Conservation (phyloP, 2,113 vertebrate genomes). For the Marmota monax region DNA sequence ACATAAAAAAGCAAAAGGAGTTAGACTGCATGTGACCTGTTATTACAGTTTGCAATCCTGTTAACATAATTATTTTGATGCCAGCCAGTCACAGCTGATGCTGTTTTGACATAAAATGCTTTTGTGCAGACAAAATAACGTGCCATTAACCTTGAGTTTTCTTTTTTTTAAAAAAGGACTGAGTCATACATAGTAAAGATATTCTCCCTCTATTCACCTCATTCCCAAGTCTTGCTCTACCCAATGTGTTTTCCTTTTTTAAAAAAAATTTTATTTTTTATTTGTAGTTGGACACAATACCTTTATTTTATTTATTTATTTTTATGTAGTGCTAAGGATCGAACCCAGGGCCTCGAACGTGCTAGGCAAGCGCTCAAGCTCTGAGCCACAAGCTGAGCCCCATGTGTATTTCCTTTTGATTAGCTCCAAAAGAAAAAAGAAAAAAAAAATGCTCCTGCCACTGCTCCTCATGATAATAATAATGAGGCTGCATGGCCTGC, state of each 20-base stretch:
- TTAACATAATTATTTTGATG: neutral
- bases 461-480: neutral
- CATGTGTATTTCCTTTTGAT: neutral
- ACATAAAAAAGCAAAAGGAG: neutral
- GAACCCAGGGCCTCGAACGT: no score
- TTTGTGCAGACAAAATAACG: slow-evolving; percentile 4
- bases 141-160: neutral
- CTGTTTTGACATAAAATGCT: slow-evolving; percentile 15
- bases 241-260: neutral
- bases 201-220: neutral
- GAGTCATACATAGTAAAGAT: neutral
- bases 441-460: neutral
- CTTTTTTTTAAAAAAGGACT: neutral
- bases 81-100: neutral
- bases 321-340: no score
- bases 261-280: no score
- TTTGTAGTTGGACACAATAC: no score
- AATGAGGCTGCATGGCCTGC: no score
- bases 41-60: neutral
- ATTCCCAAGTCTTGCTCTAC: neutral
- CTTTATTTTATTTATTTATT: no score
- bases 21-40: neutral
- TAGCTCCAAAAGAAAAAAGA: neutral
- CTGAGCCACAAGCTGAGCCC: no score
- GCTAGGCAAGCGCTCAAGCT: no score